Evolutionary conservation across 2,888 invertebrate species (phyloP).

Genomic region (Ennomos erosarius): DNA sequence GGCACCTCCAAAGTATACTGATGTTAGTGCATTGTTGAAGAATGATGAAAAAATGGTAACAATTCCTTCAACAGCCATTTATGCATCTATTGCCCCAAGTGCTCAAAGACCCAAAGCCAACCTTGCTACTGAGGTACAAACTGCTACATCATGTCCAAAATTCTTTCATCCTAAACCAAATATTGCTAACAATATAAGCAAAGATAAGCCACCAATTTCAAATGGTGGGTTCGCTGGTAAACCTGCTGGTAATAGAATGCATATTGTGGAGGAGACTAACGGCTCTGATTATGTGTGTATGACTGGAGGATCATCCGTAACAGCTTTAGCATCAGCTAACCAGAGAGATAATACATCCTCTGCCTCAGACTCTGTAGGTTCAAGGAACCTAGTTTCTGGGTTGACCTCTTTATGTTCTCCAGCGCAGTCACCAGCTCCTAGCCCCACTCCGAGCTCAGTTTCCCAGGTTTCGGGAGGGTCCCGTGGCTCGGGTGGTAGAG

Average conservation of each 20-base stretch:
- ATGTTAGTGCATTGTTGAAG: slow-evolving; percentile 74
- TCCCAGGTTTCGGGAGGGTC: slow-evolving; percentile 87
- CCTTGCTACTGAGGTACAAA: slow-evolving; percentile 84
- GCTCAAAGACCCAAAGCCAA: slow-evolving; percentile 83
- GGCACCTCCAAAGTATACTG: slow-evolving; percentile 79
- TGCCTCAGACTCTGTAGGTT: slow-evolving; percentile 68
- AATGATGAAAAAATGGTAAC: slow-evolving; percentile 77
- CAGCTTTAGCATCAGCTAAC: slow-evolving; percentile 75
- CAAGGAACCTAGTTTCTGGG: slow-evolving; percentile 74
- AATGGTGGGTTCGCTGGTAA: slow-evolving; percentile 70
- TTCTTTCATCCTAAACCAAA: slow-evolving; percentile 84
- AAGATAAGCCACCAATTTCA: slow-evolving; percentile 65
- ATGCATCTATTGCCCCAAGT: slow-evolving; percentile 83
- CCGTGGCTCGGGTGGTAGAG: slow-evolving; percentile 81
- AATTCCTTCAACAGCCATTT: slow-evolving; percentile 80
- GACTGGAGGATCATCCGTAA: slow-evolving; percentile 89
- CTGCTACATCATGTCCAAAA: slow-evolving; percentile 80
- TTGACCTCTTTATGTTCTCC: slow-evolving; percentile 81
- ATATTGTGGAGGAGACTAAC: slow-evolving; percentile 89
- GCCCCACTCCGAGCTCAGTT: slow-evolving; percentile 87
- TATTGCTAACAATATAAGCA: slow-evolving; percentile 83
- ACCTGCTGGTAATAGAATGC: slow-evolving; percentile 68
- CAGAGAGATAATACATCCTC: slow-evolving; percentile 70
- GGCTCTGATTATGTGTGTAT: slow-evolving; percentile 94
- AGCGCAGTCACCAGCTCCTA: slow-evolving; percentile 85